Evolutionary conservation across 2,797 vertebrate genomes (phyloP), one percentile per base, ranked within the genome.

Genomic region (Enteromius unitaeniatus): DNA sequence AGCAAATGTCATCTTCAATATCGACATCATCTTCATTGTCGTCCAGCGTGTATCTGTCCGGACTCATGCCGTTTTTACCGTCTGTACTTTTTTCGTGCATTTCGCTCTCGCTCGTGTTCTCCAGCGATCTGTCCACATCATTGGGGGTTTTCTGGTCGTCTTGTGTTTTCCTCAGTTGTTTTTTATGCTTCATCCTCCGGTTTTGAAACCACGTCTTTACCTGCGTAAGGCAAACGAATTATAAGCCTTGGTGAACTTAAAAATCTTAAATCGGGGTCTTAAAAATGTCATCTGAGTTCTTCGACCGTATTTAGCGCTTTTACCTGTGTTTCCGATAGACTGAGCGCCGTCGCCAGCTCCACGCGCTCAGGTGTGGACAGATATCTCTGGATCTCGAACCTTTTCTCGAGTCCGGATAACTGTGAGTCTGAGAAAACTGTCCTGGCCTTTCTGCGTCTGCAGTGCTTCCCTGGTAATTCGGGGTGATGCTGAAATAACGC

Each of bases 181-280:
- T 99, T 94, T 99, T 99, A 90, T 99, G 98, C 91, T 99, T 99
- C 98, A 99, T 99, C 84, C 98, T 93, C 15, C 98, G 93, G 91
- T 99, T 99, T 92, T 99, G 98, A 86, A 99, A 99, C 98, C 98
- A 99, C 51, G 98, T 99, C 90, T 99, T 99, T 45, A 99, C 98
- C 98, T 99, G 92, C 70, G 78, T 58, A 72, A 37, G 74, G 68
- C 15, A 82, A 42, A 69, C 3, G 6, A 65, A 26, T 62, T 28
- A 37, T 8, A 70, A 47, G 19, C 26, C 6, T 78, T 58, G 13
- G 53, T 28, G 10, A 55, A 17, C 10, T n/a, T n/a, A n/a, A n/a
- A n/a, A n/a, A n/a, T n/a, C n/a, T n/a, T n/a, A n/a, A n/a, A n/a
- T n/a, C n/a, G n/a, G n/a, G 6, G 45, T 17, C 40, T n/a, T 74